Conservation (phyloP, 2,797 vertebrate genomes). For the Vultur gryphus region DNA sequence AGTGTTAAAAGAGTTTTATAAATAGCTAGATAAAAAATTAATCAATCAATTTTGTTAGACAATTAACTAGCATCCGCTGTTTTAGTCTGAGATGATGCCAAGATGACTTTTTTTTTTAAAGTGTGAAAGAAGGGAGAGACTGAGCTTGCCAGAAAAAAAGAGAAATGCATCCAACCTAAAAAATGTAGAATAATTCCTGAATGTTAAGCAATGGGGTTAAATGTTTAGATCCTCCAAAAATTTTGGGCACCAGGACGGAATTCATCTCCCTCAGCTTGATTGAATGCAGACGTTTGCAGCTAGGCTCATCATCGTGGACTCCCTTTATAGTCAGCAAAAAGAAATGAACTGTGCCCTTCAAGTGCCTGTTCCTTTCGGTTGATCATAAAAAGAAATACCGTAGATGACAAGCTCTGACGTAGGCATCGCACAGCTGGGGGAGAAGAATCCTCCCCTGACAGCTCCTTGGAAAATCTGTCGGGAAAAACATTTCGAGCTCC, state of each 20-base stretch:
- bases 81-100: constrained; percentile 25
- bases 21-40: constrained; percentile 39
- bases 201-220: constrained; percentile 47
- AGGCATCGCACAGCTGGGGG: background rate
- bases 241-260: background rate
- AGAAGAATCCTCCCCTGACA: constrained; percentile 9
- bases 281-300: constrained; percentile 36
- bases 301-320: background rate
- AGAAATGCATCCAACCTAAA: constrained; percentile 31
- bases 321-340: constrained; percentile 43
- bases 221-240: constrained; percentile 26
- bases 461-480: background rate
- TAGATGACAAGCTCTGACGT: constrained; percentile 42
- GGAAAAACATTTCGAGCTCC: background rate
- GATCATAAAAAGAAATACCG: constrained; percentile 31
- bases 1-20: background rate
- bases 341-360: constrained; percentile 39
- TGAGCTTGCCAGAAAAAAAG: constrained; percentile 29
- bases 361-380: background rate
- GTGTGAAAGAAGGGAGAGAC: background rate
- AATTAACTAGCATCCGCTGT: constrained; percentile 3
- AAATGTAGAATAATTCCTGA: constrained; percentile 26
- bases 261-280: constrained; percentile 17
- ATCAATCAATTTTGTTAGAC: constrained; percentile 23
- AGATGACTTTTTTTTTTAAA: background rate